Evolutionary conservation across 2,797 vertebrate genomes (phyloP).

Genomic region (Pangasius sanitwongsei): DNA sequence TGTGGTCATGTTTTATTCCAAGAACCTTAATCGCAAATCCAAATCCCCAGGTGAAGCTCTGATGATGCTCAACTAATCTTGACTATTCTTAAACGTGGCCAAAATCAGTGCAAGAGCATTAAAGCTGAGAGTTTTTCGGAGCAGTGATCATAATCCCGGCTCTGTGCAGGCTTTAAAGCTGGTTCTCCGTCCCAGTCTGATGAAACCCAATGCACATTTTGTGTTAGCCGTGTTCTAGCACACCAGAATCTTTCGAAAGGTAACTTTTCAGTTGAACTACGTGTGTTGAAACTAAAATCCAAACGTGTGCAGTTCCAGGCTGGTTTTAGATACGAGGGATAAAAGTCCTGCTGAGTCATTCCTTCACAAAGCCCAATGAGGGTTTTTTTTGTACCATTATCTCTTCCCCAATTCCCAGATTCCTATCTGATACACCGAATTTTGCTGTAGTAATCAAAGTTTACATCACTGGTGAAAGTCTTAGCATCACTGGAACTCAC

Average conservation of each 20-base stretch:
- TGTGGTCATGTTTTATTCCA: background rate
- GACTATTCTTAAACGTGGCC: background rate
- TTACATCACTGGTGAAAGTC: background rate
- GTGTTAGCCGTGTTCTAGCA: background rate
- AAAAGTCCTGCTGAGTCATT: background rate
- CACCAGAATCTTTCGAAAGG: background rate
- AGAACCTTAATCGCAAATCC: background rate
- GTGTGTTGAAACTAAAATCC: background rate
- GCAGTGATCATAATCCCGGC: background rate
- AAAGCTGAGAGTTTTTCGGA: background rate
- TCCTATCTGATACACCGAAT: background rate
- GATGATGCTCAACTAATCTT: conserved; percentile 16
- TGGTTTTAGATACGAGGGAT: background rate
- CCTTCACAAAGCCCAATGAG: background rate
- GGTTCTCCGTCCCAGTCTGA: conserved; percentile 1
- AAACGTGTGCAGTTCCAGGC: background rate
- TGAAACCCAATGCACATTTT: background rate
- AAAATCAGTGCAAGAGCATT: background rate
- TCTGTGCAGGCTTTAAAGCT: background rate
- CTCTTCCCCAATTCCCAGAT: background rate
- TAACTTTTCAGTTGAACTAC: background rate
- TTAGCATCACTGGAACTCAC: background rate
- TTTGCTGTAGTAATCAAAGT: background rate
- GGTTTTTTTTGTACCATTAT: background rate
- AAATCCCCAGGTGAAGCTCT: background rate